phyloP scores from a whole-genome alignment of 2,797 vertebrate genomes.

The Cynopterus sphinx region DNA sequence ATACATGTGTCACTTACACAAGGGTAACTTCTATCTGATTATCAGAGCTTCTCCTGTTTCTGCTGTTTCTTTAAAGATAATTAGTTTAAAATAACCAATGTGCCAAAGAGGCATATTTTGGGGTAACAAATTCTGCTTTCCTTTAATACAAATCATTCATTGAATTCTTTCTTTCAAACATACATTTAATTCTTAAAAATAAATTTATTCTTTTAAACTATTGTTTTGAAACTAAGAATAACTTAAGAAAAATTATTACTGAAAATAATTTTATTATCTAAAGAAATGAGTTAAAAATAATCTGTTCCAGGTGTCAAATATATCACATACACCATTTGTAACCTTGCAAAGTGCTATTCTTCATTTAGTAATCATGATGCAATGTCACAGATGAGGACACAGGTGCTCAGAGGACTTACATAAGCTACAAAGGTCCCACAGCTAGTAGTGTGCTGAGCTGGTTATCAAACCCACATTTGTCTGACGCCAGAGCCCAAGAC shows the following conservation, averaged over 20 bases:
- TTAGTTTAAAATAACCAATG: not conserved
- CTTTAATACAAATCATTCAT: not conserved
- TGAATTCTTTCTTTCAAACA: not conserved
- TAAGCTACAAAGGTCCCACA: not conserved
- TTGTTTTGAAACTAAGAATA: not conserved
- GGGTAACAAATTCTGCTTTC: not conserved
- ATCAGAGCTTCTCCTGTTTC: not conserved
- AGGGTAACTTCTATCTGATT: not conserved
- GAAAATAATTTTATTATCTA: not conserved
- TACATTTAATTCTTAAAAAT: not conserved
- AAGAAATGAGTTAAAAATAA: not conserved
- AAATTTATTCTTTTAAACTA: not conserved
- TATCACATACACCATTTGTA: not conserved
- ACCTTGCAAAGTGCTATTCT: not conserved
- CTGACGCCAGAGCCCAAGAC: not conserved
- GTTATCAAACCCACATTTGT: not conserved
- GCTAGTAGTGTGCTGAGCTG: not conserved
- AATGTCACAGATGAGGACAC: not conserved
- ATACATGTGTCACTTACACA: not conserved
- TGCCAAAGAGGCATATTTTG: not conserved
- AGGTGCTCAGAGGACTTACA: not conserved
- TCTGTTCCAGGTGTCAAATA: not conserved
- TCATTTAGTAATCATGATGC: not conserved
- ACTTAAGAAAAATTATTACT: slow-evolving; percentile 24
- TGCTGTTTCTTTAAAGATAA: not conserved